phyloP scores from a whole-genome alignment of 2,888 invertebrate genomes.

The Latrodectus hesperus region DNA sequence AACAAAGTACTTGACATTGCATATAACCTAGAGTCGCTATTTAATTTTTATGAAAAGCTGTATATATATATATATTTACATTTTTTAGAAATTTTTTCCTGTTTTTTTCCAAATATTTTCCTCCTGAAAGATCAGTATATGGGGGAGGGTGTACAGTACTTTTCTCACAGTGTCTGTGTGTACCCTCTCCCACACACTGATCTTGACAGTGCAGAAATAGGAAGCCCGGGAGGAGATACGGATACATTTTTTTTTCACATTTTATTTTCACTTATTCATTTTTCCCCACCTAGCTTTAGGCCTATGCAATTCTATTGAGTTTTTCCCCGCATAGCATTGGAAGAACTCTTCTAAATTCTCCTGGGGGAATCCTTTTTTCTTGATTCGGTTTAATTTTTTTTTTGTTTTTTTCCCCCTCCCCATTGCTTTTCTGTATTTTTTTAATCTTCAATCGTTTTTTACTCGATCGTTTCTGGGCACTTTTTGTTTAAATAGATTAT shows the following conservation, averaged over 20 bases:
- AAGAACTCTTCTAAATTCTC: slow-evolving; percentile 45
- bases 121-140: too few species aligned
- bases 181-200: slow-evolving; percentile 39
- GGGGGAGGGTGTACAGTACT: not conserved
- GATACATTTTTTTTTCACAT: slow-evolving; percentile 15
- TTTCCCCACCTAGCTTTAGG: slow-evolving; percentile 60
- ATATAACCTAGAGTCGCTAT: too few species aligned
- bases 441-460: slow-evolving; percentile 30
- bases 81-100: too few species aligned
- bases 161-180: not conserved
- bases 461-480: slow-evolving; percentile 37
- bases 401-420: slow-evolving; percentile 10
- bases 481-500: slow-evolving; percentile 68
- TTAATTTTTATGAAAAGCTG: too few species aligned
- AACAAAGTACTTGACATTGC: too few species aligned
- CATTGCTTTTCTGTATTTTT: slow-evolving; percentile 11
- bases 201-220: slow-evolving; percentile 66
- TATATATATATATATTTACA: too few species aligned
- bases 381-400: slow-evolving; percentile 10
- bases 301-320: slow-evolving; percentile 59
- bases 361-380: slow-evolving; percentile 28
- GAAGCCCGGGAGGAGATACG: slow-evolving; percentile 39
- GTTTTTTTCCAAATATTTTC: too few species aligned
- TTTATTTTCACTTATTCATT: slow-evolving; percentile 27
- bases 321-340: slow-evolving; percentile 12